A percentile compares a stretch with the other conserved stretches of the same genome.
phyloP scores from a whole-genome alignment of 2,113 vertebrate genomes.

The Laticauda colubrina region DNA sequence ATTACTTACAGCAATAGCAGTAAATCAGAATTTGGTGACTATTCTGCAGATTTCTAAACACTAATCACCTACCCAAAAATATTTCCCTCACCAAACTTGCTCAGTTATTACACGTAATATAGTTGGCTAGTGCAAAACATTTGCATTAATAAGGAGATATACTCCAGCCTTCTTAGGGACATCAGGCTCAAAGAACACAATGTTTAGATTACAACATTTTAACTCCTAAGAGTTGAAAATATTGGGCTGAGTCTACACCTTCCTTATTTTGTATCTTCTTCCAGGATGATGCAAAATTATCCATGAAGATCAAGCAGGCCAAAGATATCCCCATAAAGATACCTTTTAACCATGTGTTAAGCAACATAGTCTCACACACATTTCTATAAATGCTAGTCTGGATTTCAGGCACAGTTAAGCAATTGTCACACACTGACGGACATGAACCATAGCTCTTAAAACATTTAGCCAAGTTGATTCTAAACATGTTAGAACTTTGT shows the following conservation, averaged over 20 bases:
- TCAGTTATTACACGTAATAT: neutral
- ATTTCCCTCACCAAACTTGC: neutral
- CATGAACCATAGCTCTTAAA: neutral
- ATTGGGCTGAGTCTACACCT: neutral
- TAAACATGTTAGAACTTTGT: neutral
- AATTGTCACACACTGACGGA: neutral
- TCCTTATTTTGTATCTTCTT: neutral
- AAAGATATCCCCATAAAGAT: neutral
- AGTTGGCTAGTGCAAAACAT: neutral
- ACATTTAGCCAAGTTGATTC: neutral
- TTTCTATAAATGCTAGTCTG: neutral
- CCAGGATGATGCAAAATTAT: neutral
- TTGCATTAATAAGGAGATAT: neutral
- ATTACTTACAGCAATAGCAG: neutral
- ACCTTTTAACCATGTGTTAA: neutral
- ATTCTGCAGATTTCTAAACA: neutral
- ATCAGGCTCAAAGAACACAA: neutral
- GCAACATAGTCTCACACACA: neutral
- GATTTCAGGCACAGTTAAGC: neutral
- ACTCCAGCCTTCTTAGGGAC: neutral
- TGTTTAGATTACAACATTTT: neutral
- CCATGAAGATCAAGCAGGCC: neutral
- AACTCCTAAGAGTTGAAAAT: neutral
- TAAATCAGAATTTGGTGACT: neutral
- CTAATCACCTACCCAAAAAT: neutral